These are phyloP conservation scores for Ectemnius lituratus DNA, from an alignment of 2,888 invertebrate genomes.

Conservation along the genomic window DNA sequence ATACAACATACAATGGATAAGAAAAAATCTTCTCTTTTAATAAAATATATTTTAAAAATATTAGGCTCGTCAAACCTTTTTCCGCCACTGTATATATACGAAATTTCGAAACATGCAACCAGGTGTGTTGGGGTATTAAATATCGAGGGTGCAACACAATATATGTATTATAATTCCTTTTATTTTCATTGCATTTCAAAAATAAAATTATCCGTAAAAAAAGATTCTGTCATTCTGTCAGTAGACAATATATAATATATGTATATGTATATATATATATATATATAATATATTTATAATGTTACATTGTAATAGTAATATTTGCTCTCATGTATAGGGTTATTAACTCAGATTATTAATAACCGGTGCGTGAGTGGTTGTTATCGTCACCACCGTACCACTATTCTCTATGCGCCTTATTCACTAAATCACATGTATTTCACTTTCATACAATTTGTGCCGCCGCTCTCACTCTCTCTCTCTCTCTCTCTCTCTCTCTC, in stretches of 20 bases:
- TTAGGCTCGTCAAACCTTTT: too few species aligned
- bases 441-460: conserved; percentile 75
- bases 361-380: conserved; percentile 41
- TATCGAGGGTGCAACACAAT: too few species aligned
- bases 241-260: conserved; percentile 67
- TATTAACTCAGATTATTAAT: conserved; percentile 48
- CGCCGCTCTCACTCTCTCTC: conserved; percentile 49
- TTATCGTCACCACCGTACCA: conserved; percentile 61
- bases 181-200: conserved; percentile 76
- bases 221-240: conserved; percentile 73
- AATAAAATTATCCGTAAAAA: conserved; percentile 78
- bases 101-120: too few species aligned
- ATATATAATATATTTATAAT: conserved; percentile 43
- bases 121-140: too few species aligned
- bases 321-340: conserved; percentile 59
- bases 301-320: conserved; percentile 55
- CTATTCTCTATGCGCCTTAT: conserved; percentile 67
- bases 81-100: too few species aligned
- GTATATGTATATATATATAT: conserved; percentile 56
- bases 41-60: too few species aligned
- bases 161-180: conserved; percentile 48
- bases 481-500: conserved; percentile 34
- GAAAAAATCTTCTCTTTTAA: too few species aligned
- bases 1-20: too few species aligned
- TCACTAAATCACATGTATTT: conserved; percentile 76